These are phyloP conservation scores for Rhabdomys pumilio DNA, from an alignment of 2,797 vertebrate species.

Conservation along the genomic window DNA sequence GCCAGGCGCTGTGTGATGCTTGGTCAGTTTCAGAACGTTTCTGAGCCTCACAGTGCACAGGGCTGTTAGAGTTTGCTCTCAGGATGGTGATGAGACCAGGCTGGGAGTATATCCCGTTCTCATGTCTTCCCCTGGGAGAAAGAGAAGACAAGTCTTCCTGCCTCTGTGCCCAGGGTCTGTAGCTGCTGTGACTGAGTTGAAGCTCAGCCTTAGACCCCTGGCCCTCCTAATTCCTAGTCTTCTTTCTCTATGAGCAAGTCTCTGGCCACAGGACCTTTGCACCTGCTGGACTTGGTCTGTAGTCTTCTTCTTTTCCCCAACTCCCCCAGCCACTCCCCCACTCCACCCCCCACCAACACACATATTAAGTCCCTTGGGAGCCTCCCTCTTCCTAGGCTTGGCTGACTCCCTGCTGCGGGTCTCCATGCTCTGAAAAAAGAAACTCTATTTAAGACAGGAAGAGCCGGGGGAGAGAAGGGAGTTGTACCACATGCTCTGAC, in stretches of 20 bases:
- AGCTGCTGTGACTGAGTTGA: background rate
- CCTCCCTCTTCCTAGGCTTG: background rate
- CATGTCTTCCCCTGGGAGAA: background rate
- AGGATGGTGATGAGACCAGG: background rate
- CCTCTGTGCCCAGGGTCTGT: background rate
- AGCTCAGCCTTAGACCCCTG: background rate
- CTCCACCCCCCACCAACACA: background rate
- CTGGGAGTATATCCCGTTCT: no score
- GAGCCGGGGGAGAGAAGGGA: background rate
- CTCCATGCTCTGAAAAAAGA: slow-evolving; percentile 16
- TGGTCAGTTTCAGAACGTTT: background rate
- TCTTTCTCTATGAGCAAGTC: background rate
- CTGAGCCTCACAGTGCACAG: background rate
- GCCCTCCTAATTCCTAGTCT: background rate
- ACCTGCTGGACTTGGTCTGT: background rate
- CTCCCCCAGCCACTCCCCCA: background rate
- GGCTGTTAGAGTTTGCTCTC: background rate
- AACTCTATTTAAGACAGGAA: slow-evolving; percentile 41
- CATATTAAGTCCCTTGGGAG: background rate
- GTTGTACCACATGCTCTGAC: background rate
- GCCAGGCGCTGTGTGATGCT: background rate
- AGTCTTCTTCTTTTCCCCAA: background rate
- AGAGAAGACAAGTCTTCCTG: background rate
- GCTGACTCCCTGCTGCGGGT: background rate
- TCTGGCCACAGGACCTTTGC: slow-evolving; percentile 13